A percentile compares a stretch with the other conserved stretches of the same genome.
Evolutionary conservation across 2,113 vertebrate genomes (phyloP).

Genomic region (Balaeniceps rex): DNA sequence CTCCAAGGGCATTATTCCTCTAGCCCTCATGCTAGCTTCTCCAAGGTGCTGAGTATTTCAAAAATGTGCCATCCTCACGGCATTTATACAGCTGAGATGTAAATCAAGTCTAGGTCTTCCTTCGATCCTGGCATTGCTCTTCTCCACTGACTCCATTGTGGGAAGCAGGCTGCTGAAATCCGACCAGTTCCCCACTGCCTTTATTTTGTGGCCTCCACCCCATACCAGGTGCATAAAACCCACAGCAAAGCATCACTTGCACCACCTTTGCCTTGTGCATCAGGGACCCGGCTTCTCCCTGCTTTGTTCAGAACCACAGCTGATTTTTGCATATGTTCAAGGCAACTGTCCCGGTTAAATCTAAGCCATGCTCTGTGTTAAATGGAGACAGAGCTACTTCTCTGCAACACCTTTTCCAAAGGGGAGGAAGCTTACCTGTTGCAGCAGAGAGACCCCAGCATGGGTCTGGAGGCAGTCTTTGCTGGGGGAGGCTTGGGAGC

Average conservation of each 20-base stretch:
- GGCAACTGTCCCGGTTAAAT: background rate
- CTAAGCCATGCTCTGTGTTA: background rate
- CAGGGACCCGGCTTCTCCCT: background rate
- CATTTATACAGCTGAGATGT: background rate
- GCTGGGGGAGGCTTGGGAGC: background rate
- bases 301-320: background rate
- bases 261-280: background rate
- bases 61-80: accelerated
- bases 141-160: background rate
- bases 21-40: background rate
- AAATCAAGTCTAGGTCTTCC: background rate
- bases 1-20: background rate
- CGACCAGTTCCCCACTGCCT: background rate
- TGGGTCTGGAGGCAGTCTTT: background rate
- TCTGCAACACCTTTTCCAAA: background rate
- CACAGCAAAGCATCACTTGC: background rate
- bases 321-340: background rate
- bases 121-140: background rate
- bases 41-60: background rate
- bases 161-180: background rate
- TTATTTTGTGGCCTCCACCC: background rate
- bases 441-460: accelerated
- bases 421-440: background rate
- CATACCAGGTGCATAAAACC: background rate
- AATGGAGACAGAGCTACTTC: background rate